phyloP scores from a whole-genome alignment of 2,797 vertebrate genomes.

The Pogoniulus pusillus region DNA sequence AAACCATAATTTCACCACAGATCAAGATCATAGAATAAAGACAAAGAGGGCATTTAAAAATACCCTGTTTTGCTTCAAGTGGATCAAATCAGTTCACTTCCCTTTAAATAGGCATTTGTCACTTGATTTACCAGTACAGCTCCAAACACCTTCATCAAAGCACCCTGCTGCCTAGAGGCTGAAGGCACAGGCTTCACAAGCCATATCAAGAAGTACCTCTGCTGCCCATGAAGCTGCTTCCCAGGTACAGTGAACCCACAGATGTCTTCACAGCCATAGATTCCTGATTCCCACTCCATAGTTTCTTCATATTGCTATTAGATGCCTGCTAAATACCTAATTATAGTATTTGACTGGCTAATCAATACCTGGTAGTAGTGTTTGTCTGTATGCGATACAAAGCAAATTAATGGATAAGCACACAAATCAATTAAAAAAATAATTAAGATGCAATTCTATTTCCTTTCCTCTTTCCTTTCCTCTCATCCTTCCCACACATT shows the following conservation, averaged over 20 bases:
- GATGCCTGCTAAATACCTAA: background rate
- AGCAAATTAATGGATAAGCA: conserved; percentile 14
- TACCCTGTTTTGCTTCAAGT: background rate
- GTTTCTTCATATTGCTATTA: background rate
- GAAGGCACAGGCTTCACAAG: background rate
- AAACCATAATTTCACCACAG: background rate
- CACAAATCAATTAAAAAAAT: conserved; percentile 40
- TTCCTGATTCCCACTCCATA: background rate
- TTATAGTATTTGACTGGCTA: background rate
- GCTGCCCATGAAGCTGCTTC: background rate
- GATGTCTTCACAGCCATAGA: accelerated
- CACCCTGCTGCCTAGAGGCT: background rate
- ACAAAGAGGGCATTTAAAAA: background rate
- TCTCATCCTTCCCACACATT: background rate
- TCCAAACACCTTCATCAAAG: background rate
- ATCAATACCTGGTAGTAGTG: background rate
- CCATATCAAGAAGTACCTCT: background rate
- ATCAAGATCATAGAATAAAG: background rate
- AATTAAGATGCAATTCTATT: conserved; percentile 26
- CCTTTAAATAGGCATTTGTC: background rate
- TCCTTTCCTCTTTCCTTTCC: background rate
- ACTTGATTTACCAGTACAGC: background rate
- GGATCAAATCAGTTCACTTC: background rate
- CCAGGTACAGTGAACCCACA: background rate
- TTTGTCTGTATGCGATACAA: background rate